These are phyloP conservation scores for Hirudo medicinalis DNA, from an alignment of 1,140 invertebrate genomes.

Conservation along the genomic window DNA sequence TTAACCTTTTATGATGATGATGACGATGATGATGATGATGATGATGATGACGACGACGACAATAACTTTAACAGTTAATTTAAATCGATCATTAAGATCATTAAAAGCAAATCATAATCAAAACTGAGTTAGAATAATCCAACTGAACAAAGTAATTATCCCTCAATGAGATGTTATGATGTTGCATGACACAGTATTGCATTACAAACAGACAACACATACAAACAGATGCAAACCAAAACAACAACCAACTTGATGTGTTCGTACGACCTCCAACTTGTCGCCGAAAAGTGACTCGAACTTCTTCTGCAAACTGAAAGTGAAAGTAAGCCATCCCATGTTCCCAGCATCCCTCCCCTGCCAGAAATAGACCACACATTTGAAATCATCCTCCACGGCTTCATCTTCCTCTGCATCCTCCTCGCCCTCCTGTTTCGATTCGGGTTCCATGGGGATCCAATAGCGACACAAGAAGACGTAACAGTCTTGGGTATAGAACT, in stretches of 20 bases:
- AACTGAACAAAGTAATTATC: no score
- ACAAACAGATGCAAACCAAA: not conserved
- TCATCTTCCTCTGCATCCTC: conserved; percentile 49
- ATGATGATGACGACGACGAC: not conserved
- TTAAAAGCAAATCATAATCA: not conserved
- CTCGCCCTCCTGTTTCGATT: conserved; percentile 39
- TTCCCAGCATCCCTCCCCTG: conserved; percentile 91
- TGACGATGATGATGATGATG: not conserved
- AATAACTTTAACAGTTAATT: no score
- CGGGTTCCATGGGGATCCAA: conserved; percentile 55
- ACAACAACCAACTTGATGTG: conserved; percentile 55
- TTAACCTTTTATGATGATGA: not conserved
- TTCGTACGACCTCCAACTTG: conserved; percentile 86
- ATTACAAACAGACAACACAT: no score
- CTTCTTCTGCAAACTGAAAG: conserved; percentile 91
- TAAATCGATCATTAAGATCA: not conserved
- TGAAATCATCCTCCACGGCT: conserved; percentile 66
- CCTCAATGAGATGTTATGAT: no score
- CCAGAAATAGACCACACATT: conserved; percentile 98
- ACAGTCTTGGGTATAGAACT: conserved; percentile 86
- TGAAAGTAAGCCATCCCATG: conserved; percentile 99
- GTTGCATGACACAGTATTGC: no score
- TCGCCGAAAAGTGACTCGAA: conserved; percentile 89
- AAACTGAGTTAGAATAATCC: no score
- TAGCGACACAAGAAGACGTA: conserved; percentile 96